These are phyloP conservation scores for Sebastes trivittatus DNA, from an alignment of 2,797 vertebrate genomes.

Conservation along the genomic window DNA sequence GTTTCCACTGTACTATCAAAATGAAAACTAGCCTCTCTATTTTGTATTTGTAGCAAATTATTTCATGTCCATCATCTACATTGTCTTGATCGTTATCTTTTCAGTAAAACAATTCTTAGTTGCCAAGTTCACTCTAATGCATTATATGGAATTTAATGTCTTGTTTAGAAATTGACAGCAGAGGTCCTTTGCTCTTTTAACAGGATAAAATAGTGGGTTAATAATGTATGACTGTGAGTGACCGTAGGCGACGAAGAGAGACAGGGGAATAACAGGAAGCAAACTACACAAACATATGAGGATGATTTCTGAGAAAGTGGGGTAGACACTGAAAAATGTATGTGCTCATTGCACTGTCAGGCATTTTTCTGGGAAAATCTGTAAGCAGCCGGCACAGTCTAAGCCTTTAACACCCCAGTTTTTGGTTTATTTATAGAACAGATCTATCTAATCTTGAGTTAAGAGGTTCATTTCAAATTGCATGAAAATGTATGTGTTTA, in stretches of 20 bases:
- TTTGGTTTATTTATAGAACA: constrained; percentile 45
- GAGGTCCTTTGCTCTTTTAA: neutral
- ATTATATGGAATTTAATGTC: neutral
- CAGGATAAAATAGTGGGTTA: neutral
- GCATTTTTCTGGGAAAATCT: constrained; percentile 30
- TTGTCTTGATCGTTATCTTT: neutral
- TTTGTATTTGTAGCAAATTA: neutral
- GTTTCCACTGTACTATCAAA: neutral
- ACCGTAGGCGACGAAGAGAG: neutral
- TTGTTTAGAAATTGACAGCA: neutral
- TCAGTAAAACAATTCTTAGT: neutral
- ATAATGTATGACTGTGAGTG: neutral
- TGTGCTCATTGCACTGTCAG: constrained; percentile 16
- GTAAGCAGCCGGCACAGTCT: constrained; percentile 25
- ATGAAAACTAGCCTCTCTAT: neutral
- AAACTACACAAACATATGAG: constrained; percentile 6
- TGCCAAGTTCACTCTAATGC: neutral
- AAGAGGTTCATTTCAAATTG: constrained; percentile 32
- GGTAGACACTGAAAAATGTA: constrained; percentile 29
- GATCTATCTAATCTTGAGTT: constrained; percentile 30
- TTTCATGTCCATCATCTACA: neutral
- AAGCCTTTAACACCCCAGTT: constrained; percentile 41
- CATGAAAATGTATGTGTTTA: constrained; percentile 6
- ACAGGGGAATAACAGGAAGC: neutral
- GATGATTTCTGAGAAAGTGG: constrained; percentile 18